Percentiles rank a stretch among this genome's conserved stretches.
These are phyloP conservation scores for Gambusia yucatana DNA, from an alignment of 2,797 vertebrate genomes.

Conservation along the genomic window DNA sequence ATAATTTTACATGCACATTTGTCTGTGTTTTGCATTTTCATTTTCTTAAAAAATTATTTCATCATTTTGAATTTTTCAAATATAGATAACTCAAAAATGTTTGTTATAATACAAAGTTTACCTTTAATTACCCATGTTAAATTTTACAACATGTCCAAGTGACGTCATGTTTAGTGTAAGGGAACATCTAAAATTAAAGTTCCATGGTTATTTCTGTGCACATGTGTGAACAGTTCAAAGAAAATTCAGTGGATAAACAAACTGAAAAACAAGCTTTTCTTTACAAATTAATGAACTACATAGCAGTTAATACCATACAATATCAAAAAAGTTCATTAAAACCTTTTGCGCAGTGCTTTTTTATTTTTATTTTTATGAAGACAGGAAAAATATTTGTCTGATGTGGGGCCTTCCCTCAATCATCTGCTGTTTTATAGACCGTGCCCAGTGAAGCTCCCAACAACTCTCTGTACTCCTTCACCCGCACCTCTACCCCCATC, in stretches of 20 bases:
- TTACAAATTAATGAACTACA: conserved; percentile 13
- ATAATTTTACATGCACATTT: background rate
- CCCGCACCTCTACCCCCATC: background rate
- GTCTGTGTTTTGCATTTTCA: background rate
- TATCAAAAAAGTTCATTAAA: conserved; percentile 1
- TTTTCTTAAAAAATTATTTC: background rate
- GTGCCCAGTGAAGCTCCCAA: conserved; percentile 31
- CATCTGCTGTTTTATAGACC: conserved; percentile 26
- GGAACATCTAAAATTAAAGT: background rate
- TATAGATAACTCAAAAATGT: background rate
- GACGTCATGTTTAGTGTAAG: too few species aligned
- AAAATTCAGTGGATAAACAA: background rate
- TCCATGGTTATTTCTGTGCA: background rate
- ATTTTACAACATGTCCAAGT: background rate
- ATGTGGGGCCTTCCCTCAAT: conserved; percentile 29
- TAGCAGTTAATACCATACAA: conserved; percentile 7
- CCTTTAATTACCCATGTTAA: background rate
- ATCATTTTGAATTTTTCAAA: background rate
- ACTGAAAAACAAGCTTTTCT: conserved; percentile 13
- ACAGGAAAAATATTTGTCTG: conserved; percentile 22
- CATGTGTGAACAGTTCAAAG: background rate
- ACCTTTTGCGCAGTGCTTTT: conserved; percentile 16
- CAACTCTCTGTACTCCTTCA: conserved; percentile 7
- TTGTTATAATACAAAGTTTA: background rate
- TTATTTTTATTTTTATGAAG: background rate